A percentile compares a stretch with the other conserved stretches of the same genome.
phyloP scores from a whole-genome alignment of 2,797 vertebrate genomes.

The Steatocranus sp. region DNA sequence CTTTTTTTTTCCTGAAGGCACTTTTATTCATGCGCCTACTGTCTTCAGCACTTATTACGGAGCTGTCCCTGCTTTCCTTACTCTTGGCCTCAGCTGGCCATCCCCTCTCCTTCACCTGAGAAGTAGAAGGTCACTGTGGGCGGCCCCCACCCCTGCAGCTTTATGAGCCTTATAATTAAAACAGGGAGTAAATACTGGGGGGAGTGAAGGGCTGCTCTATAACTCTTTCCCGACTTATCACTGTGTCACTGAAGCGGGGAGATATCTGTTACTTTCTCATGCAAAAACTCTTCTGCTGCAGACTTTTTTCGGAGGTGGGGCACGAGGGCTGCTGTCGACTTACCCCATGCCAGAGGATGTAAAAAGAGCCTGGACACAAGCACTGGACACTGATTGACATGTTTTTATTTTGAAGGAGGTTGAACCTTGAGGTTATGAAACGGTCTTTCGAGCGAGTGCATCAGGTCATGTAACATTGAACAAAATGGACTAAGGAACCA shows the following conservation, averaged over 20 bases:
- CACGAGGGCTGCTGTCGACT: neutral
- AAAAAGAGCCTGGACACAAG: neutral
- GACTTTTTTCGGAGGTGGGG: neutral
- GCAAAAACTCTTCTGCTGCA: constrained; percentile 43
- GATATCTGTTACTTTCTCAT: constrained; percentile 70
- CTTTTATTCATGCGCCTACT: neutral
- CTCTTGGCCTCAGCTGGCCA: constrained; percentile 40
- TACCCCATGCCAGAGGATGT: constrained; percentile 1
- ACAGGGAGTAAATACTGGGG: constrained; percentile 78
- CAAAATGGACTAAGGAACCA: neutral
- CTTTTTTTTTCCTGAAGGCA: neutral
- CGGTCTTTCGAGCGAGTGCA: rapidly evolving
- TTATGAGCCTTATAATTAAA: constrained; percentile 86
- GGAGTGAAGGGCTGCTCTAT: constrained; percentile 72
- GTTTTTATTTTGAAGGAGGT: neutral
- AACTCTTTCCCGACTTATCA: constrained; percentile 75
- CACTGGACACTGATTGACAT: constrained; percentile 5
- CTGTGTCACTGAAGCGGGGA: constrained; percentile 62
- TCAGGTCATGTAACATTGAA: neutral
- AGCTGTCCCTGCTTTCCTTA: neutral
- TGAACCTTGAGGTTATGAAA: constrained; percentile 14
- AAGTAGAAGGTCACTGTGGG: constrained; percentile 73
- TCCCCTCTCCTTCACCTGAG: constrained; percentile 75
- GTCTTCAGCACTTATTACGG: neutral
- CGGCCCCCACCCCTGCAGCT: constrained; percentile 54